Percentiles rank a stretch among this genome's conserved stretches.
Conservation (phyloP, 2,888 invertebrate species). For the Hirtodrosophila duncani region DNA sequence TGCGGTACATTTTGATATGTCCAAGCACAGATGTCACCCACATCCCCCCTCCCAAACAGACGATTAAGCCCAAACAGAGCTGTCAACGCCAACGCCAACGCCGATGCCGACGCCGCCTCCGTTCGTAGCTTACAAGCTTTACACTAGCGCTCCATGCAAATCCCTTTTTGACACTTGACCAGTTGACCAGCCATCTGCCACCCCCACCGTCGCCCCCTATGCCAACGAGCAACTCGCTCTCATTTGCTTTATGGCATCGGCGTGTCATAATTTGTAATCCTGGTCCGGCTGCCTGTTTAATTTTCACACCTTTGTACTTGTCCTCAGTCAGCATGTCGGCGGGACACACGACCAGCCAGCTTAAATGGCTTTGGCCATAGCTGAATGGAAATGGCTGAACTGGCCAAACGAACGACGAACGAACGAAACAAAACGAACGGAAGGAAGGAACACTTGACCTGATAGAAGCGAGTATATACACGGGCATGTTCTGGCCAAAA, state of each 20-base stretch:
- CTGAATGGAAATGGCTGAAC: too few species aligned
- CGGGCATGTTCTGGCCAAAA: not conserved
- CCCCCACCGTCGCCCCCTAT: not conserved
- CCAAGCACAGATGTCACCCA: constrained; percentile 53
- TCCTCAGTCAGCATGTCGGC: constrained; percentile 18
- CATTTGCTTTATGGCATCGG: constrained; percentile 59
- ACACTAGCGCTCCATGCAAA: constrained; percentile 48
- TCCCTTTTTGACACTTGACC: constrained; percentile 70
- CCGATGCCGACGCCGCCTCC: constrained; percentile 4
- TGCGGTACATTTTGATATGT: constrained; percentile 63
- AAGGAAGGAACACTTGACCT: constrained; percentile 24
- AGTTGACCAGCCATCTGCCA: constrained; percentile 38
- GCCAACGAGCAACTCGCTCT: constrained; percentile 1
- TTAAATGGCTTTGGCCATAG: constrained; percentile 41
- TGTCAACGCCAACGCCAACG: constrained; percentile 28
- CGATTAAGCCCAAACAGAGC: constrained; percentile 23
- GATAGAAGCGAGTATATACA: not conserved
- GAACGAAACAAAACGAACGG: constrained; percentile 13
- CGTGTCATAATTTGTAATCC: constrained; percentile 76
- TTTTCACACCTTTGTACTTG: constrained; percentile 72
- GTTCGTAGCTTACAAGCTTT: constrained; percentile 35
- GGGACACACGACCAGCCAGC: constrained; percentile 41
- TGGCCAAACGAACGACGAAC: too few species aligned
- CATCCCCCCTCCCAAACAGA: constrained; percentile 7
- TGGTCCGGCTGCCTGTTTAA: constrained; percentile 67